phyloP scores from a whole-genome alignment of 2,888 invertebrate genomes.

The Himalopsyche japonica region DNA sequence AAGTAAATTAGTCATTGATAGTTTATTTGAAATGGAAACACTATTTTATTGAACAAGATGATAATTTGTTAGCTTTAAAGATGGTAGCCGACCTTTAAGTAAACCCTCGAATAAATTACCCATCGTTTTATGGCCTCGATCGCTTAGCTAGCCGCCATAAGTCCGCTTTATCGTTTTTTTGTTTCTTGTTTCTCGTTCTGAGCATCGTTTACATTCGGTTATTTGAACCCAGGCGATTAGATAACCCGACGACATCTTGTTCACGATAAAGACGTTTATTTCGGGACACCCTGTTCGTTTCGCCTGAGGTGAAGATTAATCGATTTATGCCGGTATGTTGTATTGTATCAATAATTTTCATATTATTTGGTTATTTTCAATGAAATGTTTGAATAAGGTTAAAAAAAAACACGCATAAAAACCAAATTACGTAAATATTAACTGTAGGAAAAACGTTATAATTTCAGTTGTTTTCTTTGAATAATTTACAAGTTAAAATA shows the following conservation, averaged over 20 bases:
- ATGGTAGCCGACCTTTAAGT: background rate
- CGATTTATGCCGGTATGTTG: background rate
- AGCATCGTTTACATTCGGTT: background rate
- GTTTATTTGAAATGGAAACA: too few relatives aligned
- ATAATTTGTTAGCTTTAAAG: background rate
- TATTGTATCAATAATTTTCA: too few relatives aligned
- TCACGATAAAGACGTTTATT: conserved; percentile 19
- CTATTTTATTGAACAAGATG: too few relatives aligned
- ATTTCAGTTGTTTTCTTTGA: too few relatives aligned
- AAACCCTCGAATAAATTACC: conserved; percentile 26
- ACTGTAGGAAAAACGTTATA: too few relatives aligned
- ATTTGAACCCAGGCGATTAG: conserved; percentile 13
- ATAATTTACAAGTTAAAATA: too few relatives aligned
- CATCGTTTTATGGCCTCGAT: conserved; percentile 8
- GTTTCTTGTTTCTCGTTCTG: background rate
- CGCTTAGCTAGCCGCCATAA: background rate
- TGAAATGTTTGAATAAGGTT: too few relatives aligned
- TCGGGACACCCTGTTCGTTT: background rate
- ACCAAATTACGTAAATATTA: too few relatives aligned
- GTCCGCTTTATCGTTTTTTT: background rate
- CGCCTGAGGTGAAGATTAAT: conserved; percentile 7
- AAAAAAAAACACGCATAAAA: too few relatives aligned
- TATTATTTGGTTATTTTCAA: too few relatives aligned
- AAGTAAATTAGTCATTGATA: too few relatives aligned
- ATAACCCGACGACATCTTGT: conserved; percentile 18